Evolutionary conservation across 2,888 invertebrate species (phyloP), one percentile per base, ranked within the genome.

Genomic region (Osmoderma eremita): DNA sequence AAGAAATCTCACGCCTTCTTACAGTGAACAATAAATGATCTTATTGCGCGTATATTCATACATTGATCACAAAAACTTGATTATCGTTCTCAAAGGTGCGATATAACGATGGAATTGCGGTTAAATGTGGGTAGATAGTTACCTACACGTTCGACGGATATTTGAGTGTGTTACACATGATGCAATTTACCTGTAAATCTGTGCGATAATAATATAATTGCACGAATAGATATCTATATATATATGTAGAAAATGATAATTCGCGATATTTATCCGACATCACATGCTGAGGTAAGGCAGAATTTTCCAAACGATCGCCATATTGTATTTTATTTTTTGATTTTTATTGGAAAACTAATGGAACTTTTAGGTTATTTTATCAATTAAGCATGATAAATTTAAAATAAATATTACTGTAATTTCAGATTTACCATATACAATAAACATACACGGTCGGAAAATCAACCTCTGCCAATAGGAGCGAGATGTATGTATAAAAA

Each of bases 81-180:
- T 38, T 38, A 38, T 24, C 36, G 13, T 53, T 53, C 38, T 53
- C 15, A 38, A 18, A 53, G n/a, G 12, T 12, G 38, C 17, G 38
- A 30, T 30, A 6, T 5, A 30, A 30, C 10, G 30, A 38, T 53
- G 12, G 18, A 15, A 53, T 53, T 38, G 51, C 30, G 36, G 36
- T 13, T 53, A 53, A 36, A 36, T 36, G 38, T 18, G 38, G 38
- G 53, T 38, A 38, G 38, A 38, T 38, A 38, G 17, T 53, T 53
- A 38, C 6, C 17, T 53, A 17, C 12, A 49, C 6, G 0, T 8
- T 38, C 53, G n/a, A 17, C 36, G 38, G 53, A 38, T 38, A 38
- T 53, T 38, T 39, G 10, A 53, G 15, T 13, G 38, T 39, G 6
- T 38, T 36, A 53, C 18, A 53, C 17, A 38, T 17, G 17, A 38